Conservation (phyloP, 2,888 invertebrate genomes). For the Altica lythri region DNA sequence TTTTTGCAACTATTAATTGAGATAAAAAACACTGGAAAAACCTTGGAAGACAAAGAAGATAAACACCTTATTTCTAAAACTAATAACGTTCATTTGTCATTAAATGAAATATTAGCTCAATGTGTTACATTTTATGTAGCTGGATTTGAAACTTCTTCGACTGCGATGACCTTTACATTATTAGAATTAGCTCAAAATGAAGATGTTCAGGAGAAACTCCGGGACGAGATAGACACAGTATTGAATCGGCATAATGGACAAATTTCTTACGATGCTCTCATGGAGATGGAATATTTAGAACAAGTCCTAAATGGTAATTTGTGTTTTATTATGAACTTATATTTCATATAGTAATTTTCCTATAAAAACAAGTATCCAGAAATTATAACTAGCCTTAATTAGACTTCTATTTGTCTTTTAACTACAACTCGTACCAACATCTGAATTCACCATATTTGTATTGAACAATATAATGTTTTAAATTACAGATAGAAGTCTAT, state of each 20-base stretch:
- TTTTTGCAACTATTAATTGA: slow-evolving; percentile 62
- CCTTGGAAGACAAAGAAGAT: background rate
- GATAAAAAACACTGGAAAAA: slow-evolving; percentile 45
- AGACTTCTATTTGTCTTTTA: too few relatives aligned
- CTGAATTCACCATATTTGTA: too few relatives aligned
- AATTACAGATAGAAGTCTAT: too few relatives aligned
- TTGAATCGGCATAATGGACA: slow-evolving; percentile 34
- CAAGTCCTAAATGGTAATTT: slow-evolving; percentile 52
- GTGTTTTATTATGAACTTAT: too few relatives aligned
- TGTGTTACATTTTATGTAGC: slow-evolving; percentile 41
- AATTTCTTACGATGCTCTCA: slow-evolving; percentile 40
- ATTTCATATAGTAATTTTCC: too few relatives aligned
- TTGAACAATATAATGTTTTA: too few relatives aligned
- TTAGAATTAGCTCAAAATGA: slow-evolving; percentile 39
- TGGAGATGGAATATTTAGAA: slow-evolving; percentile 51
- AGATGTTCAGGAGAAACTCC: slow-evolving; percentile 38
- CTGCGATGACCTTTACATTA: slow-evolving; percentile 42
- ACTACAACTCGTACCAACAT: too few relatives aligned
- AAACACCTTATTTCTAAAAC: background rate
- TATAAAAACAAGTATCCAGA: too few relatives aligned
- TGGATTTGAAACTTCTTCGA: slow-evolving; percentile 43
- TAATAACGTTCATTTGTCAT: slow-evolving; percentile 12
- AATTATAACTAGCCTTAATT: too few relatives aligned
- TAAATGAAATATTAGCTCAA: slow-evolving; percentile 32
- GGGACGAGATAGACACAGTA: slow-evolving; percentile 37